Percentiles rank a stretch among this genome's conserved stretches.
Conservation (phyloP, 2,797 vertebrate genomes). For the Pangasius djambal region DNA sequence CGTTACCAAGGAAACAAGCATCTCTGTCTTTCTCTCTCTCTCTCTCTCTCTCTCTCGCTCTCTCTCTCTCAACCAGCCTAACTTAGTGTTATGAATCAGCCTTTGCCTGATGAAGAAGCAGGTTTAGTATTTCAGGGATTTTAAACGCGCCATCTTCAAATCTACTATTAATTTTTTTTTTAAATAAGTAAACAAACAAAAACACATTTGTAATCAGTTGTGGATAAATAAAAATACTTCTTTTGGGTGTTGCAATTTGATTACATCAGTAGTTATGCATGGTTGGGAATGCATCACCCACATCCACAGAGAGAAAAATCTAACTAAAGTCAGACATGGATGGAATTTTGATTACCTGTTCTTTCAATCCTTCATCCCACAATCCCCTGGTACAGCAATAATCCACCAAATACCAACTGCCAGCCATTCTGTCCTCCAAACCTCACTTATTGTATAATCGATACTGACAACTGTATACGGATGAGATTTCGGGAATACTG, state of each 20-base stretch:
- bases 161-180: background rate
- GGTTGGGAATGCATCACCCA: constrained; percentile 37
- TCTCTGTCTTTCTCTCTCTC: constrained; percentile 54
- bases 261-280: constrained; percentile 37
- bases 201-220: background rate
- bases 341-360: constrained; percentile 48
- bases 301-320: constrained; percentile 30
- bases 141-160: background rate
- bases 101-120: constrained; percentile 24
- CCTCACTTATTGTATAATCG: constrained; percentile 21
- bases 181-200: background rate
- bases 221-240: background rate
- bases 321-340: constrained; percentile 42
- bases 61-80: constrained; percentile 35
- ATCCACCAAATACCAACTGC: constrained; percentile 24
- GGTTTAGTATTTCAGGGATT: background rate
- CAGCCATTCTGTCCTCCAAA: constrained; percentile 14
- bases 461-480: background rate
- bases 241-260: constrained; percentile 43
- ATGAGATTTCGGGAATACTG: constrained; percentile 14
- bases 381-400: constrained; percentile 19
- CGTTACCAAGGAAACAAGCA: constrained; percentile 70
- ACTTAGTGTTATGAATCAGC: constrained; percentile 52
- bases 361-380: constrained; percentile 13
- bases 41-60: constrained; percentile 45